Percentiles rank a stretch among this genome's conserved stretches.
phyloP scores from a whole-genome alignment of 2,888 invertebrate genomes.

The Malacosoma neustria region DNA sequence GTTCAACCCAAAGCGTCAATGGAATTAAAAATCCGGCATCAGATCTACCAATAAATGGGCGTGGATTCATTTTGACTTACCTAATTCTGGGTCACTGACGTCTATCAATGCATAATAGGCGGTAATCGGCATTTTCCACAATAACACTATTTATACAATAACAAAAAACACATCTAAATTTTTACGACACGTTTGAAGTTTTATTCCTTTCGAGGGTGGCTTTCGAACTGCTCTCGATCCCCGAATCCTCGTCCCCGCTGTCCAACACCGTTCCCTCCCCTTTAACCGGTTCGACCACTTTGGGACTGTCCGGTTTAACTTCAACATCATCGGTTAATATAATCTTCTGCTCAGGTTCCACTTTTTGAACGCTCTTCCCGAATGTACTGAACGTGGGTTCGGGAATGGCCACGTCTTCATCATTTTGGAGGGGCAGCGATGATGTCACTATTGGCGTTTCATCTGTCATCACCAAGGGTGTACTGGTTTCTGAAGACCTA shows the following conservation, averaged over 20 bases:
- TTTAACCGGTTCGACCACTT: constrained; percentile 46
- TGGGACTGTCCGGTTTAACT: constrained; percentile 31
- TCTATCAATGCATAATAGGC: constrained; percentile 18
- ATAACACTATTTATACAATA: constrained; percentile 49
- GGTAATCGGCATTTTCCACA: constrained; percentile 29
- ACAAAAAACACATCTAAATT: constrained; percentile 12
- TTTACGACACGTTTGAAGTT: constrained; percentile 43
- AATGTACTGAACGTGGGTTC: constrained; percentile 76
- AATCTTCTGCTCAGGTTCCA: constrained; percentile 41
- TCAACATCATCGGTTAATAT: constrained; percentile 35
- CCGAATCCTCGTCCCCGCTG: constrained; percentile 79
- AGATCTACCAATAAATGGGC: too few relatives aligned
- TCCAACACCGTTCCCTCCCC: constrained; percentile 78
- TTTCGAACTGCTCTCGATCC: constrained; percentile 77
- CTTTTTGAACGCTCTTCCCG: constrained; percentile 58
- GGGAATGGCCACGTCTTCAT: constrained; percentile 35
- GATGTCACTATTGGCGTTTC: constrained; percentile 56
- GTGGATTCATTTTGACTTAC: too few relatives aligned
- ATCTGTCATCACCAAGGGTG: constrained; percentile 57
- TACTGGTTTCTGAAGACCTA: constrained; percentile 16
- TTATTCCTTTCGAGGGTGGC: constrained; percentile 71
- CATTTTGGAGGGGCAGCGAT: constrained; percentile 30
- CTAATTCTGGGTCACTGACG: too few relatives aligned
- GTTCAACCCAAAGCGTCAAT: too few relatives aligned
- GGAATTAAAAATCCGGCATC: too few relatives aligned